These are phyloP conservation scores for Amiota mariae DNA, from an alignment of 2,888 invertebrate genomes.

Conservation along the genomic window DNA sequence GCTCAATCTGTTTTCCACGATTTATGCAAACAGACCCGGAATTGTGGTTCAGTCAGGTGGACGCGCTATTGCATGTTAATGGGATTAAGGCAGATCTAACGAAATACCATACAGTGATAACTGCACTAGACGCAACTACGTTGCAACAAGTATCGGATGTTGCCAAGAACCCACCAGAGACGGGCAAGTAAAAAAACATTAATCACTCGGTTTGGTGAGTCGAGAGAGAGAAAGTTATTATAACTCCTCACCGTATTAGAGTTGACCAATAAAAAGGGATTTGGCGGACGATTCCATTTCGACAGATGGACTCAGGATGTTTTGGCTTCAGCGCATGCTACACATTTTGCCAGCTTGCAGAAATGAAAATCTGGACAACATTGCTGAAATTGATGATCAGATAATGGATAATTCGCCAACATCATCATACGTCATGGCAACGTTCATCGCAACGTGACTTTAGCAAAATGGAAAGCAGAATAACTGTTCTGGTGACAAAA, in stretches of 20 bases:
- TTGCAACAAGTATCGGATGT: too few species aligned
- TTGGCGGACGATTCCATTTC: background rate
- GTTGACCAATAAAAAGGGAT: background rate
- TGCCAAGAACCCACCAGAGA: background rate
- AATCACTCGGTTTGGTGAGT: background rate
- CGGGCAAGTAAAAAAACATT: background rate
- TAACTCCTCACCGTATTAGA: too few species aligned
- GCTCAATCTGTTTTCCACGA: background rate
- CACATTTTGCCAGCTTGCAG: background rate
- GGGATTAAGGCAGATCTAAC: background rate
- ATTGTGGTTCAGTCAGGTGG: background rate
- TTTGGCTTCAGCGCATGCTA: background rate
- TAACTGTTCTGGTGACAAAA: background rate
- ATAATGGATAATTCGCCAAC: background rate
- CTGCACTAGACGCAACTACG: too few species aligned
- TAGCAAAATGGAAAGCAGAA: slow-evolving; percentile 3
- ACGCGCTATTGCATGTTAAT: background rate
- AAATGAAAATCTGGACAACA: too few species aligned
- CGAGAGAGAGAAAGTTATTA: background rate
- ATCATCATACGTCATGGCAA: background rate
- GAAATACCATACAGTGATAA: background rate
- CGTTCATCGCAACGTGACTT: background rate
- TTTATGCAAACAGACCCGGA: slow-evolving; percentile 2
- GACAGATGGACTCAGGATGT: background rate
- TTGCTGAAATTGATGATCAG: background rate